Base-by-base conservation (phyloP, 23 tunicate species). In the Styela plicata region DNA sequence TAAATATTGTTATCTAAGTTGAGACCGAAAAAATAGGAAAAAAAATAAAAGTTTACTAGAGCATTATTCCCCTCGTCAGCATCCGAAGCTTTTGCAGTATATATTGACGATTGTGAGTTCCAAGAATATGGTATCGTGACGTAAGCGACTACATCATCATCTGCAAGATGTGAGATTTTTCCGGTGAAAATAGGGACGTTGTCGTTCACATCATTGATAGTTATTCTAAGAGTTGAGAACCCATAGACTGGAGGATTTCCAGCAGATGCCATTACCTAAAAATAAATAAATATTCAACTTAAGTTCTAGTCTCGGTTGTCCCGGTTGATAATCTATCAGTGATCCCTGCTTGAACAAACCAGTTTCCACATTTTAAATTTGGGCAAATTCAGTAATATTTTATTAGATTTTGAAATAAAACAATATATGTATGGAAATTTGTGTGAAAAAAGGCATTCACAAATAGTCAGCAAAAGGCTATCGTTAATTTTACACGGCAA, bases 171-270 rank as follows among this genome's bases (percentile, higher is more conserved):
- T 5, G 32, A 36, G 5, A 78, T 80, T 27, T 62, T 61, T 2
- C 63, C 83, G 35, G 57, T 24, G 29, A 91, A 82, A 33, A 52
- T 22, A 3, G 97, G 97, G 2, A 76, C 35, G 82, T 91, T 91
- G 78, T 91, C 97, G 80, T 91, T 91, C 52, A 91, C 87, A 74
- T 91, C 97, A 27, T 63, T 69, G 10, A 91, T 63, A 23, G 67
- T 78, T 19, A 91, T 69, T 10, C 66, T 63, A 16, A 91, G 85
- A 36, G 44, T 33, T 7, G 84, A 74, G 36, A 91, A 91, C 18
- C 86, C 86, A 33, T 74, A 91, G 25, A 83, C 35, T 24, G 90
- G 90, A 74, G 97, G 87, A 34, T 61, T 82, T 76, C 87, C 90
- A 30, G 87, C 78, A 21, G 97, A 86, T n/a, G 88, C 97, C 62